Evolutionary conservation across 37 sponge, comb jelly and placozoan species (phyloP).

Genomic region (Geodia barretti): DNA sequence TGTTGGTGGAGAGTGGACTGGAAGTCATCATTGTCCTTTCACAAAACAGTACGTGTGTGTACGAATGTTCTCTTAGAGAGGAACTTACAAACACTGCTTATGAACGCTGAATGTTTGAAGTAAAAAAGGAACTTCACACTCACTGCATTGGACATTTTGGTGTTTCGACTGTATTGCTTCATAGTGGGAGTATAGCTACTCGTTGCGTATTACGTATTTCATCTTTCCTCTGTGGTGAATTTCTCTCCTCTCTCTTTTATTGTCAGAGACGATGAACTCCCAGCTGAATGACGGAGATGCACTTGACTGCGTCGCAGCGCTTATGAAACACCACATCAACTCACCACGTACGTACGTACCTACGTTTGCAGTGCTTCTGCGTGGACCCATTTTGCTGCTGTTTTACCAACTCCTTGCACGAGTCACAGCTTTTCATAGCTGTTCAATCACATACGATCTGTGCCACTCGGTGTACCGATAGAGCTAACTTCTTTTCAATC

Average conservation of each 20-base stretch:
- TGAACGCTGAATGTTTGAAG: no score
- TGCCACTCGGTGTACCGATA: not conserved
- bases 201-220: not conserved
- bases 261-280: slow-evolving; percentile 1
- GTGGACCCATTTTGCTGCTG: no score
- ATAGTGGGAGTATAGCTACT: no score
- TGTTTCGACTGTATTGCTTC: no score
- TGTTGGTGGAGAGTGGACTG: slow-evolving; percentile 45
- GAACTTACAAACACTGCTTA: no score
- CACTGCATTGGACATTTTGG: no score
- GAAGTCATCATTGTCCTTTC: slow-evolving; percentile 46
- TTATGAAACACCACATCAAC: slow-evolving; percentile 37
- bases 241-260: not conserved
- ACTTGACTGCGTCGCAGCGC: slow-evolving; percentile 2
- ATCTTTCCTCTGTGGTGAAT: not conserved
- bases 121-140: no score
- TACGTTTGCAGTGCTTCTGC: not conserved
- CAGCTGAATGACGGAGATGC: slow-evolving; percentile 31
- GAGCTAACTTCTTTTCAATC: not conserved
- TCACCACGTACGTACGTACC: slow-evolving; percentile 18
- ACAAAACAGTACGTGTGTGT: slow-evolving; percentile 17
- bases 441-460: not conserved
- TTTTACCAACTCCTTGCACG: no score
- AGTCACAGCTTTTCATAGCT: no score
- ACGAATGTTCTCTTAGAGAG: no score